These are phyloP conservation scores for Latrodectus hesperus DNA, from an alignment of 2,888 invertebrate genomes.

Conservation along the genomic window DNA sequence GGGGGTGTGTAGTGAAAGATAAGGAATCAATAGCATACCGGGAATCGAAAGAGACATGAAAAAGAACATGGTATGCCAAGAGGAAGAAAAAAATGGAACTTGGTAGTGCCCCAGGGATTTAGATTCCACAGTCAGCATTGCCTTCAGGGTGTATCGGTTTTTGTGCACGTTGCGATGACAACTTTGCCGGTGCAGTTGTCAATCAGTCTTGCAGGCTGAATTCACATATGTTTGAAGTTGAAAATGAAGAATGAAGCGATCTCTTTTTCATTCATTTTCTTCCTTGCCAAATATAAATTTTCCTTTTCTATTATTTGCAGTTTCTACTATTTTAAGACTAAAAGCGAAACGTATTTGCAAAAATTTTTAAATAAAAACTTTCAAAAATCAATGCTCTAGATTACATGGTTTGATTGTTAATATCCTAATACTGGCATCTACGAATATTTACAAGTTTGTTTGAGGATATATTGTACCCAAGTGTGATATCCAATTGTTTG, in stretches of 20 bases:
- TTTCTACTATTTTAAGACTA: too few species aligned
- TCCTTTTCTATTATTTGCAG: too few species aligned
- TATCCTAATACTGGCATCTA: too few species aligned
- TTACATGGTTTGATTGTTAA: too few species aligned
- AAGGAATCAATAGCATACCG: conserved; percentile 27
- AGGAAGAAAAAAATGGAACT: conserved; percentile 16
- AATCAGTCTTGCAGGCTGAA: conserved; percentile 12
- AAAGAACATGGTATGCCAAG: conserved; percentile 7
- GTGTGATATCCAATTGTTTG: too few species aligned
- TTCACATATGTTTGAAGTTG: neutral
- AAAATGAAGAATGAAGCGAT: neutral
- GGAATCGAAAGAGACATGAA: neutral
- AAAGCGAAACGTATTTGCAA: too few species aligned
- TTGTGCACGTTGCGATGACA: neutral
- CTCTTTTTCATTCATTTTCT: neutral
- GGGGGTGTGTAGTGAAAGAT: neutral
- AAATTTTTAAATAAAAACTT: too few species aligned
- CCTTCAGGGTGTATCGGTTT: conserved; percentile 35
- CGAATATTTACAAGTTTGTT: too few species aligned
- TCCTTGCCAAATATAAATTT: too few species aligned
- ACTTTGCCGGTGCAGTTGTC: conserved; percentile 23
- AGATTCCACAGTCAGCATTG: neutral
- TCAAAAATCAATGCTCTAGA: too few species aligned
- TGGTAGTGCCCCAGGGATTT: neutral
- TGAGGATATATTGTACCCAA: too few species aligned